Evolutionary conservation across 2,113 vertebrate species (phyloP).

Genomic region (Phyllopteryx taeniolatus): DNA sequence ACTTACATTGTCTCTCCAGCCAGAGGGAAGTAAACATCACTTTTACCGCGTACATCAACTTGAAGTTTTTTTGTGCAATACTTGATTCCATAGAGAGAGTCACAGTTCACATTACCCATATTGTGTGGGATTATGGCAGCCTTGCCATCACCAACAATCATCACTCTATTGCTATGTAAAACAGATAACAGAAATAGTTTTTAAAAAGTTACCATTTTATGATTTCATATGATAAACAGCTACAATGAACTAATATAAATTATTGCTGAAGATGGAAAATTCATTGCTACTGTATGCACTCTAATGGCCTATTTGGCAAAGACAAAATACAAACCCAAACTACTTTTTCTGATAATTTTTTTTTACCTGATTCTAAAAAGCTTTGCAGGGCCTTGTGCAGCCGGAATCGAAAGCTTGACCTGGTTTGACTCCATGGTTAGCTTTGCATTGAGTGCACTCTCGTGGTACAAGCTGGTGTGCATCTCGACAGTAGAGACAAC

Average conservation of each 20-base stretch:
- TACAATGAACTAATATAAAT: neutral
- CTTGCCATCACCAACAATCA: constrained; percentile 74
- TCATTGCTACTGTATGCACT: too few relatives aligned
- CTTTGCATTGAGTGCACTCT: constrained; percentile 73
- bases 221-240: neutral
- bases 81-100: constrained; percentile 72
- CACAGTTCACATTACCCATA: constrained; percentile 60
- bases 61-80: constrained; percentile 71
- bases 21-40: constrained; percentile 75
- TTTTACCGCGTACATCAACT: constrained; percentile 51
- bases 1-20: constrained; percentile 78
- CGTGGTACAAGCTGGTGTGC: constrained; percentile 84
- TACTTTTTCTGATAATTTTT: neutral
- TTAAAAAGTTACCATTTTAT: neutral
- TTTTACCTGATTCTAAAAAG: constrained; percentile 81
- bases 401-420: constrained; percentile 80
- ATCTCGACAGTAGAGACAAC: constrained; percentile 77
- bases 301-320: neutral
- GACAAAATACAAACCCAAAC: too few relatives aligned
- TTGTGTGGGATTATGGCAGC: constrained; percentile 65
- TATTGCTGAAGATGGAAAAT: neutral
- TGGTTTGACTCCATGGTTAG: constrained; percentile 70
- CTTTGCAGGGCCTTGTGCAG: constrained; percentile 73
- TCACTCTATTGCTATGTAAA: constrained; percentile 73
- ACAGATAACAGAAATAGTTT: constrained; percentile 1